A percentile compares a stretch with the other conserved stretches of the same genome.
Evolutionary conservation across 2,113 vertebrate species (phyloP).

Genomic region (Coptodon rendalli): DNA sequence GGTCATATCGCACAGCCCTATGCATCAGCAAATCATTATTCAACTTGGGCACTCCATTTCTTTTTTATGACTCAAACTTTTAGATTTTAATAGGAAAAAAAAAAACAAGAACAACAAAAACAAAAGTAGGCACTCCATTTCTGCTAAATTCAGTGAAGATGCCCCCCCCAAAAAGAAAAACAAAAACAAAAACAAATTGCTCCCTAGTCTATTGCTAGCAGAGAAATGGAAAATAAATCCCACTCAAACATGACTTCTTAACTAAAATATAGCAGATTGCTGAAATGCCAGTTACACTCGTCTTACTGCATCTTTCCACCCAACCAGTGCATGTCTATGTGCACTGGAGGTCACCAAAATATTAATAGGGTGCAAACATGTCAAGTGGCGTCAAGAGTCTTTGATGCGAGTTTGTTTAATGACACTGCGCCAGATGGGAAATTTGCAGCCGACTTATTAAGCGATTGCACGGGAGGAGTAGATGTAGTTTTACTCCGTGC

Average conservation of each 20-base stretch:
- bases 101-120: too few species aligned
- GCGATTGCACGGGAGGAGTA: background rate
- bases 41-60: too few species aligned
- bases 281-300: background rate
- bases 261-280: background rate
- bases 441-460: background rate
- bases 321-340: background rate
- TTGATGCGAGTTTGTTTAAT: background rate
- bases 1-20: too few species aligned
- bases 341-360: background rate
- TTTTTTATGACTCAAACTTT: too few species aligned
- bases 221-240: background rate
- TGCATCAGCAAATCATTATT: too few species aligned
- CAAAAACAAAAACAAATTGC: accelerated
- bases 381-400: background rate
- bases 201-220: background rate
- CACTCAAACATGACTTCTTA: background rate
- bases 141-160: too few species aligned
- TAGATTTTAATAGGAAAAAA: too few species aligned
- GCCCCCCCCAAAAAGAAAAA: too few species aligned
- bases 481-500: background rate
- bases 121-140: too few species aligned
- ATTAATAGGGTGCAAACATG: background rate
- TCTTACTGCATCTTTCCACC: background rate
- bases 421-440: background rate